Evolutionary conservation across 2,113 vertebrate species (phyloP), one percentile per base, ranked within the genome.

Genomic region (Hippolais icterina): DNA sequence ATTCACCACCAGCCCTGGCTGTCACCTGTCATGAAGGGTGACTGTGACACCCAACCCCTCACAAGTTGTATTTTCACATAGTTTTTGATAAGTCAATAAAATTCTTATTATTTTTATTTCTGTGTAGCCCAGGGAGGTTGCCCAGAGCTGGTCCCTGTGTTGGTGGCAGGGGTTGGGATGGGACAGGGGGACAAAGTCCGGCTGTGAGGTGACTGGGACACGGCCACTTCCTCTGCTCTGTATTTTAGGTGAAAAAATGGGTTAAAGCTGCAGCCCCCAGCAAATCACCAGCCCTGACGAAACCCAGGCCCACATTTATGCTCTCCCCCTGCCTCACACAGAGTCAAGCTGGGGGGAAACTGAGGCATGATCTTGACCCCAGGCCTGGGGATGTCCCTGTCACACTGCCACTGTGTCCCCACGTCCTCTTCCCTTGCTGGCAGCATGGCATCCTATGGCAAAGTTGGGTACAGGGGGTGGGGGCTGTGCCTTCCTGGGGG

Each of bases 1-100:
- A n/a, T 61, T 90, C 35, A 29, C 15, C 16, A 11, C 56, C 66
- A 79, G 61, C 22, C 47, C 31, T 23, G 78, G 23, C n/a, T 15
- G 31, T 49, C 3, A 2, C 16, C 10, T 64, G 7, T 20, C 2
- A 1, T 2, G 23, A 61, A 29, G 21, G 42, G 4, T 2, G 1
- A 5, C 1, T 0, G 46, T 74, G 76, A 10, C 29, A 28, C 37
- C 25, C 66, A 56, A 3, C 59, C 44, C 37, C 42, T 65, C 47
- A 50, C 50, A n/a, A 57, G 50, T 60, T 90, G 35, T 80, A 18
- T 90, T 95, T 84, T 87, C 83, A 59, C 21, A 21, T 44, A 29
- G 56, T 75, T 95, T 87, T 89, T 84, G 49, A n/a, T 39, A 89
- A 74, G 25, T 59, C 91, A 96, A 71, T 96, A 95, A 96, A 96